These are phyloP conservation scores for Planococcus citri DNA, from an alignment of 1,140 invertebrate genomes.

Conservation along the genomic window DNA sequence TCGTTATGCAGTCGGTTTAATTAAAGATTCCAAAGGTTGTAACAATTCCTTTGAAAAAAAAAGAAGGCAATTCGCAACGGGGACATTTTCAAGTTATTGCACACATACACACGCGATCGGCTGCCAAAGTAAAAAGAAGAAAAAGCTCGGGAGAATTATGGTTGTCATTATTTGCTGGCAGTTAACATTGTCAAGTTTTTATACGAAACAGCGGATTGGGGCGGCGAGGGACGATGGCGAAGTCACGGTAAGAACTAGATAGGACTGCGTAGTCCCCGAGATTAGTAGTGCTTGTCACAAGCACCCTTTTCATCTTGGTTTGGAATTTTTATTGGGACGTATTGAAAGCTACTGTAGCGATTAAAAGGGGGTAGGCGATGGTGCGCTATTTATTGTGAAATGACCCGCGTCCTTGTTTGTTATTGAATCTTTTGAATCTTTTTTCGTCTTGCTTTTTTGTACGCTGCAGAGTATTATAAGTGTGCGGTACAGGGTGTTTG, in stretches of 20 bases:
- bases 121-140: background rate
- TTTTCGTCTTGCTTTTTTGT: background rate
- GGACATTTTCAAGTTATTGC: slow-evolving; percentile 5
- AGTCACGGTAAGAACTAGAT: slow-evolving; percentile 10
- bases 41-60: slow-evolving; percentile 8
- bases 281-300: slow-evolving; percentile 18
- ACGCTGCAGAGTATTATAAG: too few species aligned
- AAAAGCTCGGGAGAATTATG: slow-evolving; percentile 14
- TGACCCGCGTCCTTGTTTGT: slow-evolving; percentile 19
- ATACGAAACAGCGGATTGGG: background rate
- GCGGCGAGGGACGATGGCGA: background rate
- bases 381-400: slow-evolving; percentile 19
- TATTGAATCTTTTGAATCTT: slow-evolving; percentile 18
- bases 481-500: slow-evolving; percentile 1
- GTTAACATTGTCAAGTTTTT: slow-evolving; percentile 17
- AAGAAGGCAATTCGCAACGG: background rate
- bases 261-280: background rate
- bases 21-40: background rate
- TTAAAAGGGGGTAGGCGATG: slow-evolving; percentile 13
- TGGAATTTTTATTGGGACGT: slow-evolving; percentile 20
- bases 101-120: background rate
- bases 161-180: slow-evolving; percentile 17
- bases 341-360: slow-evolving; percentile 19
- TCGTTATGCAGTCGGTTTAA: slow-evolving; percentile 12
- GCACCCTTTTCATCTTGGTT: slow-evolving; percentile 18